These are phyloP conservation scores for Chydorus sphaericus DNA, from an alignment of 2,888 invertebrate genomes.

Conservation along the genomic window DNA sequence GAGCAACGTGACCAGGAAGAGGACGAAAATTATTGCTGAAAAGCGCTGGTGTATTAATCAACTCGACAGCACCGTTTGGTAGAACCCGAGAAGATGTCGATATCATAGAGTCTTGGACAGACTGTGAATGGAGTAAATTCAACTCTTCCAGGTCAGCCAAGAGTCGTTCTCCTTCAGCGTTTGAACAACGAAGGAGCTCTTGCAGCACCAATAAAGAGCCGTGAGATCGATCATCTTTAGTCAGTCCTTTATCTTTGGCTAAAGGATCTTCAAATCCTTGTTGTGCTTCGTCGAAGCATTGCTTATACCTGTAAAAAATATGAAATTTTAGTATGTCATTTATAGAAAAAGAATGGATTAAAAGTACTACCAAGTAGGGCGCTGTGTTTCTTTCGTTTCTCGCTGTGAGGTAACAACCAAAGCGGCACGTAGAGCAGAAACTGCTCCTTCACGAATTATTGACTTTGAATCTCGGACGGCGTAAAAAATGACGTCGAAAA, in stretches of 20 bases:
- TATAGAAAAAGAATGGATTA: neutral
- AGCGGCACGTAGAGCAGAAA: slow-evolving; percentile 85
- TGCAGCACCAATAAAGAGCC: slow-evolving; percentile 84
- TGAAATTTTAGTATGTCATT: neutral
- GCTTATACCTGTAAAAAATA: slow-evolving; percentile 47
- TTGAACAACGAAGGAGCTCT: slow-evolving; percentile 80
- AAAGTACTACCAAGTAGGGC: slow-evolving; percentile 55
- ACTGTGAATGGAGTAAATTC: slow-evolving; percentile 17
- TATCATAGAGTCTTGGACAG: slow-evolving; percentile 7
- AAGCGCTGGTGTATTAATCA: neutral
- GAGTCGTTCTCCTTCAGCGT: slow-evolving; percentile 69
- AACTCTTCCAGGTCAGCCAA: slow-evolving; percentile 53
- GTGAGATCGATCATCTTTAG: slow-evolving; percentile 79
- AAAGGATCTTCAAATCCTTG: slow-evolving; percentile 54
- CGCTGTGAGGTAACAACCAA: slow-evolving; percentile 87
- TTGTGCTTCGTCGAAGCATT: slow-evolving; percentile 81
- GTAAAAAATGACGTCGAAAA: slow-evolving; percentile 84
- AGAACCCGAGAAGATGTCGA: neutral
- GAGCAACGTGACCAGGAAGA: neutral
- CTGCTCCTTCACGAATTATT: slow-evolving; percentile 79
- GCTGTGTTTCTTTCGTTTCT: slow-evolving; percentile 81
- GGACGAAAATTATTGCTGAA: neutral
- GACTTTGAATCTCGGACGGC: slow-evolving; percentile 83
- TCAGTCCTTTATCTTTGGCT: slow-evolving; percentile 56
- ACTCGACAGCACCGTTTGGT: neutral